Conservation (phyloP, 1,140 invertebrate species). For the Caenorhabditis tropicalis region DNA sequence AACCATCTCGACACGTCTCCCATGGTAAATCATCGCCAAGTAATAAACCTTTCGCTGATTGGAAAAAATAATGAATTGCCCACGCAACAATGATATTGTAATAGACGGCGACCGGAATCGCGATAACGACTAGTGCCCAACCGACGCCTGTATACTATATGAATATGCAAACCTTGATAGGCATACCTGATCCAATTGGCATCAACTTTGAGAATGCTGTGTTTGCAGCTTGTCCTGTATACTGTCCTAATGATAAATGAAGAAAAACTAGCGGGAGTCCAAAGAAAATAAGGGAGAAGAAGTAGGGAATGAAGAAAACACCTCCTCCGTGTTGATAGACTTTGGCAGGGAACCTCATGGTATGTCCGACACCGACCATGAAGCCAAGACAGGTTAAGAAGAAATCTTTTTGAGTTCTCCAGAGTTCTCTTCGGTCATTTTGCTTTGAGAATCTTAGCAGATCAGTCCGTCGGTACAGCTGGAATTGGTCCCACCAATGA, state of each 20-base stretch:
- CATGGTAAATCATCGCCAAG: constrained; percentile 61
- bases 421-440: background rate
- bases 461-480: constrained; percentile 2
- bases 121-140: constrained; percentile 73
- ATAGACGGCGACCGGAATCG: constrained; percentile 73
- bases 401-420: constrained; percentile 60
- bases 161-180: background rate
- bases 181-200: constrained; percentile 61
- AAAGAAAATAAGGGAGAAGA: constrained; percentile 67
- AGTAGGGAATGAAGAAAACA: constrained; percentile 69
- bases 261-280: constrained; percentile 70
- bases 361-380: constrained; percentile 72
- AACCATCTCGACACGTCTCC: constrained; percentile 59
- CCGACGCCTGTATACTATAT: constrained; percentile 71
- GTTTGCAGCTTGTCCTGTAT: constrained; percentile 66
- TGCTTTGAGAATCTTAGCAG: background rate
- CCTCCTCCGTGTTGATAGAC: constrained; percentile 67
- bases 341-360: constrained; percentile 69
- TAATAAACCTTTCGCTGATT: constrained; percentile 63
- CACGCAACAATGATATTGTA: constrained; percentile 75
- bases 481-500: constrained; percentile 15
- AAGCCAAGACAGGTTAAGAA: constrained; percentile 71
- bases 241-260: constrained; percentile 68
- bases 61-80: constrained; percentile 73
- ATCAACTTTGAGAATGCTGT: constrained; percentile 68